These are phyloP conservation scores for Paracyclopina nana DNA, from an alignment of 1,140 invertebrate species.

Conservation along the genomic window DNA sequence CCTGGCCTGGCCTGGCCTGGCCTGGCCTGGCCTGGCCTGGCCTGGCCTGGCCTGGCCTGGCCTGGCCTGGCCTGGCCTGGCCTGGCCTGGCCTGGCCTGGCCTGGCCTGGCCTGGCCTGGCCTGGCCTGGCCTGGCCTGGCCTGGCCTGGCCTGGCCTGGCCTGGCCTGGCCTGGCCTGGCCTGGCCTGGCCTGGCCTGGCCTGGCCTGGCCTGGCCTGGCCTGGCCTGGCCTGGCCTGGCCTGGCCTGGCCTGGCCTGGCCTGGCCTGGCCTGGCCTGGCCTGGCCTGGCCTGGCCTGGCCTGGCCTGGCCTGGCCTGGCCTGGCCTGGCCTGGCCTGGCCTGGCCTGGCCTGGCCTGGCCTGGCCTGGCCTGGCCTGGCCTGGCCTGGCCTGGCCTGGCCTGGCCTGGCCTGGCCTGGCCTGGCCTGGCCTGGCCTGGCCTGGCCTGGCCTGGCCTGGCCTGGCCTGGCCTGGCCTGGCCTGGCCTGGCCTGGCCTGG, in stretches of 20 bases:
- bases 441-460: constrained; percentile 17
- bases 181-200: constrained; percentile 18
- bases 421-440: constrained; percentile 3
- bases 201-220: constrained; percentile 21
- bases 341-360: constrained; percentile 17
- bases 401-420: constrained; percentile 20
- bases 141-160: no score
- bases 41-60: constrained; percentile 19
- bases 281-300: constrained; percentile 18
- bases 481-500: constrained; percentile 20
- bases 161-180: constrained; percentile 21
- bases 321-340: constrained; percentile 18
- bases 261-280: constrained; percentile 21
- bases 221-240: no score
- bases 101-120: constrained; percentile 21
- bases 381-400: constrained; percentile 18
- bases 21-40: constrained; percentile 20
- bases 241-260: constrained; percentile 22
- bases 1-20: constrained; percentile 20
- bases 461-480: constrained; percentile 20
- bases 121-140: constrained; percentile 21
- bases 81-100: constrained; percentile 22
- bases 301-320: constrained; percentile 21
- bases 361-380: constrained; percentile 19
- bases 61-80: constrained; percentile 18